A percentile compares a stretch with the other conserved stretches of the same genome.
Conservation (phyloP, 2,888 invertebrate species). For the Scaptomyza tumidula region DNA sequence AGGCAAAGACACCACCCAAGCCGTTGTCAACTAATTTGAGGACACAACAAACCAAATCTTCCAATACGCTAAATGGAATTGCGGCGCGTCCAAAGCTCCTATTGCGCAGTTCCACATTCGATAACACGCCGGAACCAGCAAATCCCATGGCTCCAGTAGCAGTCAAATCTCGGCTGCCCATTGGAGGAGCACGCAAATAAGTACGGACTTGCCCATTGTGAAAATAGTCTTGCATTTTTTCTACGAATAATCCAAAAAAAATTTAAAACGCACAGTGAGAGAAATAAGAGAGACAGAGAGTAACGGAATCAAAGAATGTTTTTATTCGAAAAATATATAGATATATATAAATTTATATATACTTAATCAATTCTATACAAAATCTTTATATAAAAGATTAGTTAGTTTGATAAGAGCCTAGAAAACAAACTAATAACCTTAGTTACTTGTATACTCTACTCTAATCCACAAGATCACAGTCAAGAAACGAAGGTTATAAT, state of each 20-base stretch:
- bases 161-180: constrained; percentile 59
- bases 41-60: constrained; percentile 70
- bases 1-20: constrained; percentile 32
- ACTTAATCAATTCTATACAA: constrained; percentile 29
- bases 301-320: constrained; percentile 60
- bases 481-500: constrained; percentile 35
- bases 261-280: constrained; percentile 31
- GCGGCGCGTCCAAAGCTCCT: constrained; percentile 65
- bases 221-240: constrained; percentile 49
- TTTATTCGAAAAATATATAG: constrained; percentile 34
- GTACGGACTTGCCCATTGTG: constrained; percentile 15
- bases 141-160: not conserved
- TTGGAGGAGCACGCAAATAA: constrained; percentile 65
- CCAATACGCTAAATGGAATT: constrained; percentile 62
- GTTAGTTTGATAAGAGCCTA: constrained; percentile 38
- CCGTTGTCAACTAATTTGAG: constrained; percentile 51
- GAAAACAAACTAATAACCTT: not conserved
- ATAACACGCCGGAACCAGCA: constrained; percentile 70
- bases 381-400: constrained; percentile 36
- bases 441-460: constrained; percentile 21
- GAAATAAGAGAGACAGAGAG: not conserved
- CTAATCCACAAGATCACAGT: constrained; percentile 59
- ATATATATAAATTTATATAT: constrained; percentile 34
- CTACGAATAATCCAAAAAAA: constrained; percentile 8
- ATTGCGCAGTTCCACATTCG: constrained; percentile 84